Conservation (phyloP, 1,140 invertebrate genomes). For the Caenorhabditis remanei region DNA sequence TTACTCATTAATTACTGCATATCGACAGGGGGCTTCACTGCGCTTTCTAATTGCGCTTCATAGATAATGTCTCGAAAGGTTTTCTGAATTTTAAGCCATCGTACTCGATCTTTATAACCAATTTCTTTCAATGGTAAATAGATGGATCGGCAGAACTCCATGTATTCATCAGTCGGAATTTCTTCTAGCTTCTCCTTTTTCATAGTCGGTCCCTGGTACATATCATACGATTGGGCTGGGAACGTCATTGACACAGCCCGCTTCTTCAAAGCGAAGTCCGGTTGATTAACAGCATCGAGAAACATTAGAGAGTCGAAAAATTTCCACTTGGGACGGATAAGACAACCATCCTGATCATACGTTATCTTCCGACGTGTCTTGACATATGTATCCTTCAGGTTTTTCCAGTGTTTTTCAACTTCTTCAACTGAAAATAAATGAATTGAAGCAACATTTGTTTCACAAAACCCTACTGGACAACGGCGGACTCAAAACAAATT, state of each 20-base stretch:
- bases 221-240: neutral
- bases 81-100: slow-evolving; percentile 33
- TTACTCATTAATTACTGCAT: neutral
- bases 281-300: slow-evolving; percentile 17
- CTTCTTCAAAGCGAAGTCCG: neutral
- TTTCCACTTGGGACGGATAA: slow-evolving; percentile 54
- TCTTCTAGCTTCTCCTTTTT: slow-evolving; percentile 53
- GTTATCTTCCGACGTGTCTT: slow-evolving; percentile 49
- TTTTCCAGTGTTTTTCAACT: slow-evolving; percentile 60
- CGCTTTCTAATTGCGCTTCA: slow-evolving; percentile 24
- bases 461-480: slow-evolving; percentile 5
- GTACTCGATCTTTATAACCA: slow-evolving; percentile 24
- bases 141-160: slow-evolving; percentile 40
- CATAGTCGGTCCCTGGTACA: neutral
- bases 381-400: slow-evolving; percentile 57
- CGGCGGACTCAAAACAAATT: slow-evolving; percentile 20
- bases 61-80: slow-evolving; percentile 40
- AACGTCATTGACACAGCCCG: neutral
- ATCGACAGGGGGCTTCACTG: neutral
- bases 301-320: slow-evolving; percentile 23
- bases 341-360: slow-evolving; percentile 32
- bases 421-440: slow-evolving; percentile 43
- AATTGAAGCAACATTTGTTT: neutral
- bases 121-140: slow-evolving; percentile 45
- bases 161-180: slow-evolving; percentile 37